phyloP scores from a whole-genome alignment of 2,888 invertebrate species.

The Orthonevra nobilis region DNA sequence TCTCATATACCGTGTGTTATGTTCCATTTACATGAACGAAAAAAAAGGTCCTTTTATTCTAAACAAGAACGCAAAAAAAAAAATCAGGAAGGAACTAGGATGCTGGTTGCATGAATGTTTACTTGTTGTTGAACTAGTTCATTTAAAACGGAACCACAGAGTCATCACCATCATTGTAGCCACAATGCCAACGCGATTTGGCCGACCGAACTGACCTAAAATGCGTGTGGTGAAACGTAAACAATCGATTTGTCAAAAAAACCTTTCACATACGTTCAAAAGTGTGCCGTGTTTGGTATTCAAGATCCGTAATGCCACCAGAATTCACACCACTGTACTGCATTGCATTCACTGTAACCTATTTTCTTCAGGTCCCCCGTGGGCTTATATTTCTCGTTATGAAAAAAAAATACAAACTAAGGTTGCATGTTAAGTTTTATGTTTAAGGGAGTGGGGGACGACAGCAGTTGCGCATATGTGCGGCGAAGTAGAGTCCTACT shows the following conservation, averaged over 20 bases:
- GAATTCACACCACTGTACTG: neutral
- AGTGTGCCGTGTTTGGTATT: neutral
- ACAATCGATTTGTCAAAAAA: constrained; percentile 27
- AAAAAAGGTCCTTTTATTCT: too few relatives aligned
- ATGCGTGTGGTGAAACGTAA: constrained; percentile 27
- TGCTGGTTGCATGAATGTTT: too few relatives aligned
- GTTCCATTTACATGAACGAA: constrained; percentile 26
- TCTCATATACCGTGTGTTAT: too few relatives aligned
- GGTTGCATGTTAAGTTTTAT: neutral
- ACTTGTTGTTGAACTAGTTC: constrained; percentile 42
- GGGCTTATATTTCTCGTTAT: constrained; percentile 15
- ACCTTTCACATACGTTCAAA: constrained; percentile 2
- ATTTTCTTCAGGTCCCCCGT: constrained; percentile 2
- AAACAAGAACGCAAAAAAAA: neutral
- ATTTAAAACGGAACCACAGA: neutral
- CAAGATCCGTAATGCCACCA: neutral
- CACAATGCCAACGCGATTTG: too few relatives aligned
- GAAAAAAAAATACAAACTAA: too few relatives aligned
- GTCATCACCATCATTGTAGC: neutral
- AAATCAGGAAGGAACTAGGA: constrained; percentile 1
- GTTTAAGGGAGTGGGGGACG: neutral
- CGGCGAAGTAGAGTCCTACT: neutral
- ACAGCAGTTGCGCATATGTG: too few relatives aligned
- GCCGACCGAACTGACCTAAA: constrained; percentile 25
- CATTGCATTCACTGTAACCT: constrained; percentile 20